Evolutionary conservation across 2,797 vertebrate genomes (phyloP).

Genomic region (Sciaenops ocellatus): DNA sequence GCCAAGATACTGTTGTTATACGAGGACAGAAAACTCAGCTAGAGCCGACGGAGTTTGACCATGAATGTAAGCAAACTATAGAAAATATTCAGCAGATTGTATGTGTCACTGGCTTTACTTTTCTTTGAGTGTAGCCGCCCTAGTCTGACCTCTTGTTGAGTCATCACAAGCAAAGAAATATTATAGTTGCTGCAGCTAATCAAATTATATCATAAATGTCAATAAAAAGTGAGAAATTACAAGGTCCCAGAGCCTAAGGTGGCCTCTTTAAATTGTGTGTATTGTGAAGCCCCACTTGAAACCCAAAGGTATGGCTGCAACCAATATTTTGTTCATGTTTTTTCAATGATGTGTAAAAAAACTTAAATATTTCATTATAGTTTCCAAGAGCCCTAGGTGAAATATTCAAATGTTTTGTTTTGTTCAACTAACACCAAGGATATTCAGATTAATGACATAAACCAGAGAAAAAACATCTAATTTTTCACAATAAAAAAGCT

Average conservation of each 20-base stretch:
- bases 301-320: neutral
- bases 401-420: neutral
- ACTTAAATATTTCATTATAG: neutral
- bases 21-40: constrained; percentile 13
- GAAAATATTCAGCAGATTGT: neutral
- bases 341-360: neutral
- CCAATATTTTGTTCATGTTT: neutral
- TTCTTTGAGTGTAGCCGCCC: neutral
- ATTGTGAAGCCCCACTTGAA: neutral
- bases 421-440: neutral
- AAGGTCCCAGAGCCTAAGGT: neutral
- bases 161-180: neutral
- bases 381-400: neutral
- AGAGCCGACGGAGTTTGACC: neutral
- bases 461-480: neutral
- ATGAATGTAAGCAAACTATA: constrained; percentile 21
- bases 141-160: neutral
- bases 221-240: neutral
- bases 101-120: neutral
- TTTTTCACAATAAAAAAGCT: neutral
- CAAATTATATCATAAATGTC: neutral
- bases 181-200: neutral
- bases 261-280: neutral
- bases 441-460: neutral
- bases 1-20: constrained; percentile 45